A percentile compares a stretch with the other conserved stretches of the same genome.
These are phyloP conservation scores for Cyrtodaria siliqua DNA, from an alignment of 2,888 invertebrate genomes.

Conservation along the genomic window DNA sequence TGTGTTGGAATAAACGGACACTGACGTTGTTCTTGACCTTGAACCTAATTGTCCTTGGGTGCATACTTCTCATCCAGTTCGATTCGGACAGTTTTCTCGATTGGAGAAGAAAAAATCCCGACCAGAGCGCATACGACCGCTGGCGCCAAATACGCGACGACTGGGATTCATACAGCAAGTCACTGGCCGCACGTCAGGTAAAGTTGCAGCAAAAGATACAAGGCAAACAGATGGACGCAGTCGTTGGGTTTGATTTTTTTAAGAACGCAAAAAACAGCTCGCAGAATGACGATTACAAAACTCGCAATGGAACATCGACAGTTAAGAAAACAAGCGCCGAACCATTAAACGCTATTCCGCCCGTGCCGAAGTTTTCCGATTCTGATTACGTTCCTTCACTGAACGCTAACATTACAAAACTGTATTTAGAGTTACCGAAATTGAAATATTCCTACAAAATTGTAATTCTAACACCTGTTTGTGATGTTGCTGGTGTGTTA, in stretches of 20 bases:
- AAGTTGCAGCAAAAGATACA: not conserved
- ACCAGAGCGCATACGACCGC: slow-evolving; percentile 43
- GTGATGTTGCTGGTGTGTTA: slow-evolving; percentile 73
- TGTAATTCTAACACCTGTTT: slow-evolving; percentile 80
- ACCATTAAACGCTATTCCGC: slow-evolving; percentile 62
- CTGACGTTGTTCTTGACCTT: slow-evolving; percentile 18
- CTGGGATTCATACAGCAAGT: slow-evolving; percentile 37
- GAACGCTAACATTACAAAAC: slow-evolving; percentile 49
- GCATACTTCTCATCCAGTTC: slow-evolving; percentile 13
- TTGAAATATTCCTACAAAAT: slow-evolving; percentile 63
- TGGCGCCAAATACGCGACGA: slow-evolving; percentile 49
- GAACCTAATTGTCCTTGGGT: slow-evolving; percentile 25
- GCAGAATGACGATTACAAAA: slow-evolving; percentile 1
- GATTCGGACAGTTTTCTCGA: slow-evolving; percentile 1
- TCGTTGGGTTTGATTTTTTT: slow-evolving; percentile 44
- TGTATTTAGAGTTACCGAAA: slow-evolving; percentile 54
- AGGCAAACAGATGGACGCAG: slow-evolving; percentile 46
- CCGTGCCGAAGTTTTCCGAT: slow-evolving; percentile 69
- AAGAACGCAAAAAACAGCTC: not conserved
- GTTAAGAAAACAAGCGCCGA: slow-evolving; percentile 10
- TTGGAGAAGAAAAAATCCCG: not conserved
- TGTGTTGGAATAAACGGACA: slow-evolving; percentile 2
- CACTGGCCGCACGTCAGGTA: not conserved
- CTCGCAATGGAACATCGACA: no score
- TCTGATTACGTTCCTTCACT: slow-evolving; percentile 69